A percentile compares a stretch with the other conserved stretches of the same genome.
phyloP scores from a whole-genome alignment of 2,113 vertebrate genomes.

The Notiomystis cincta region DNA sequence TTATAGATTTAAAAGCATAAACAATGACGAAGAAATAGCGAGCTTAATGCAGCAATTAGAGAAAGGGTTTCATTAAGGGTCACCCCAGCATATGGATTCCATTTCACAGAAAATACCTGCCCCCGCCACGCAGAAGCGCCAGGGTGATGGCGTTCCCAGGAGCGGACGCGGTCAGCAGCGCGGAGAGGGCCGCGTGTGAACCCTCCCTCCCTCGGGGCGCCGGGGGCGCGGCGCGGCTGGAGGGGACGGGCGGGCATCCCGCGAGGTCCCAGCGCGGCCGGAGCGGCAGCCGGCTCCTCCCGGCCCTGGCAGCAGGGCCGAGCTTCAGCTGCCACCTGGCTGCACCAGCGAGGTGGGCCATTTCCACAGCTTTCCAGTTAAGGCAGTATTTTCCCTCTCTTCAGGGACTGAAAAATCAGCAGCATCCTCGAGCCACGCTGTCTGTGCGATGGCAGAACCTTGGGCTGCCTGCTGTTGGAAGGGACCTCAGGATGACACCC shows the following conservation, averaged over 20 bases:
- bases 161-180: no score
- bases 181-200: no score
- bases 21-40: conserved; percentile 45
- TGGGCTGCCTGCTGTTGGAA: neutral
- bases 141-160: neutral
- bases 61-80: conserved; percentile 31
- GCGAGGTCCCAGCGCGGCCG: no score
- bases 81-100: conserved; percentile 47
- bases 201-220: no score
- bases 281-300: no score
- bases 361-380: no score
- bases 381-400: neutral
- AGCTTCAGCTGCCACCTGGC: no score
- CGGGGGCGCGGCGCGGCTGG: no score
- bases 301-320: no score
- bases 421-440: rapidly evolving
- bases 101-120: conserved; percentile 30
- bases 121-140: conserved; percentile 12
- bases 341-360: no score
- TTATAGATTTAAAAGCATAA: conserved; percentile 46
- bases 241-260: no score
- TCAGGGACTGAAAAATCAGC: rapidly evolving
- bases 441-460: rapidly evolving
- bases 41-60: conserved; percentile 56
- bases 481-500: neutral